These are phyloP conservation scores for Pectinophora gossypiella DNA, from an alignment of 1,140 invertebrate species.

Conservation along the genomic window DNA sequence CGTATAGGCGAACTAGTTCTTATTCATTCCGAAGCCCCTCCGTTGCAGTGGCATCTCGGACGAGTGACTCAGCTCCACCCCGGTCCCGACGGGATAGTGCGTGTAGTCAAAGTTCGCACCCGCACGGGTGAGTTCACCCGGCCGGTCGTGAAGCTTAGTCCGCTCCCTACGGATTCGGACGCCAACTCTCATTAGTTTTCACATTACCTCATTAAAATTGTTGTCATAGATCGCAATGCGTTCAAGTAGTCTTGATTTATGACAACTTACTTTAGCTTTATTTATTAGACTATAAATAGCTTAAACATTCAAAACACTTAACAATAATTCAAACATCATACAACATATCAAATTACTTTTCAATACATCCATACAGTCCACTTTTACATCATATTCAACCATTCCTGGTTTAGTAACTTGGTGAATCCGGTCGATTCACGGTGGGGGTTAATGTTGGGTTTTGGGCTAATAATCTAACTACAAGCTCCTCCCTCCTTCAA, in stretches of 20 bases:
- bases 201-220: background rate
- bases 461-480: no score
- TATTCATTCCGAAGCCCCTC: background rate
- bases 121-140: background rate
- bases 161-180: constrained; percentile 1
- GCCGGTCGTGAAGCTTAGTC: constrained; percentile 1
- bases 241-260: background rate
- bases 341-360: no score
- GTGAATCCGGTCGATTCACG: no score
- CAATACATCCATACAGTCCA: background rate
- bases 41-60: constrained; percentile 23
- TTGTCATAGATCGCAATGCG: background rate
- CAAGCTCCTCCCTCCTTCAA: no score
- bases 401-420: background rate
- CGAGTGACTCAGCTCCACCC: constrained; percentile 22
- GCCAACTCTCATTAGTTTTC: no score
- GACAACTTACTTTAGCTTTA: background rate
- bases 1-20: background rate
- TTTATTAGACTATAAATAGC: no score
- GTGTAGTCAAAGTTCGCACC: constrained; percentile 21
- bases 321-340: no score
- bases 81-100: constrained; percentile 21
- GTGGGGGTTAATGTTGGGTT: no score
- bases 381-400: background rate
- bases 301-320: no score